Base-by-base conservation (phyloP, 2,113 vertebrate genomes). In the Oxyruncus cristatus region DNA sequence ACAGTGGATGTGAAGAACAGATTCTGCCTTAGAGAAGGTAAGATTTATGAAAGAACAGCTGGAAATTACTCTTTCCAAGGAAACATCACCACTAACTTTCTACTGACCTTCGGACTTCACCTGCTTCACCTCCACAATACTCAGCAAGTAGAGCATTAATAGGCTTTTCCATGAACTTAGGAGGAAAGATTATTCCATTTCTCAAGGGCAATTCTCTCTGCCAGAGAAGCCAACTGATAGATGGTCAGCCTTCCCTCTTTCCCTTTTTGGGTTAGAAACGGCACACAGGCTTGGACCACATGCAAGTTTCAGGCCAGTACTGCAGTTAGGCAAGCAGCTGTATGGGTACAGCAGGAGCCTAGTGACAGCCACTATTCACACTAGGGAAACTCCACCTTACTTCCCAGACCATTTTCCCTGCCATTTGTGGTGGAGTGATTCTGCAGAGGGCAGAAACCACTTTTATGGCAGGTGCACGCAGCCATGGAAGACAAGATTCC, bases 401-500 rank as follows among this genome's bases (percentile, higher is more conserved):
- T 59, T 76, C 26, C 35, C 28, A 63, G 63, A 7, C 22, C 10
- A 14, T 14, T 46, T 75, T 55, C 26, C 44, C 44, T 67, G 44
- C 7, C 46, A 65, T 32, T 12, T 73, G 27, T 35, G 20, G 39
- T 65, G 30, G 17, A 39, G 7, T 68, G 49, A 50, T 35, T 93
- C 19, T n/a, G 8, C 17, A 41, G 23, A 65, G 35, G 70, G 49
- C 9, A 56, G 35, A 81, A 20, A 46, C 6, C 1, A 7, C 18
- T 53, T 79, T 53, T 24, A 63, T 0, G 0, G 76, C 35, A 89
- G 63, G 65, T 15, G 33, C 5, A 59, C 0, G 0, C 17, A 77
- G 12, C 26, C 33, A 15, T 2, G 32, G 27, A 83, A 79, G 62
- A 27, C 1, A 8, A 83, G 65, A 68, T 49, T 68, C n/a, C 50